Evolutionary conservation across 2,797 vertebrate species (phyloP).

Genomic region (Malacoctenus gilli): DNA sequence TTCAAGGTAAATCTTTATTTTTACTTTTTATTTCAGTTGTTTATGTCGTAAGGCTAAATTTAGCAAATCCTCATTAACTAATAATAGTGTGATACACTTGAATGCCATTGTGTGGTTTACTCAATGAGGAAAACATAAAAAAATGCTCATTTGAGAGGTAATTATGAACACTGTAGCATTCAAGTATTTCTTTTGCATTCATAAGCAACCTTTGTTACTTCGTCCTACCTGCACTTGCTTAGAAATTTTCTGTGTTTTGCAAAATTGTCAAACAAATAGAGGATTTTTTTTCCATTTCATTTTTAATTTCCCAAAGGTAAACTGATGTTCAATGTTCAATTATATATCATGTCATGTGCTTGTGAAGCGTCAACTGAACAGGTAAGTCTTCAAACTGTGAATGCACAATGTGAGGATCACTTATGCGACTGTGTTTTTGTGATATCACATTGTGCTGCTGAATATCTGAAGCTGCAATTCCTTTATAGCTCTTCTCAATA

Average conservation of each 20-base stretch:
- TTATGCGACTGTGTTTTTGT: conserved; percentile 2
- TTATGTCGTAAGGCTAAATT: conserved; percentile 34
- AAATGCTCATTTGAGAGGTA: conserved; percentile 4
- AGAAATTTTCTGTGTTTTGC: conserved; percentile 23
- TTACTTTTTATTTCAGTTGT: conserved; percentile 39
- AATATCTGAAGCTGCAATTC: neutral
- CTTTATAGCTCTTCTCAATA: too few species aligned
- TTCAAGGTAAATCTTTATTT: conserved; percentile 71
- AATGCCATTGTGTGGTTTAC: conserved; percentile 39
- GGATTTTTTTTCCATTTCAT: conserved; percentile 15
- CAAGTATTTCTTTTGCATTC: conserved; percentile 40
- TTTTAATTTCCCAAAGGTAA: neutral
- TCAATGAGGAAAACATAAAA: conserved; percentile 1
- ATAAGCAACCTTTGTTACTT: conserved; percentile 39
- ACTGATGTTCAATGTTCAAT: conserved; percentile 44
- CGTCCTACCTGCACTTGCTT: conserved; percentile 42
- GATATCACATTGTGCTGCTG: conserved; percentile 4
- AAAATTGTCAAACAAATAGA: neutral
- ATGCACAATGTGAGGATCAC: neutral
- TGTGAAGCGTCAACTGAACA: conserved; percentile 60
- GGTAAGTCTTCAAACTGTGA: conserved; percentile 67
- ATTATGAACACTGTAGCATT: conserved; percentile 26
- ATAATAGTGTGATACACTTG: conserved; percentile 37
- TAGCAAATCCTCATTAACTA: conserved; percentile 35
- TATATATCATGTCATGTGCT: conserved; percentile 46